Base-by-base conservation (phyloP, 2,888 invertebrate species). In the Pristionchus entomophagus region DNA sequence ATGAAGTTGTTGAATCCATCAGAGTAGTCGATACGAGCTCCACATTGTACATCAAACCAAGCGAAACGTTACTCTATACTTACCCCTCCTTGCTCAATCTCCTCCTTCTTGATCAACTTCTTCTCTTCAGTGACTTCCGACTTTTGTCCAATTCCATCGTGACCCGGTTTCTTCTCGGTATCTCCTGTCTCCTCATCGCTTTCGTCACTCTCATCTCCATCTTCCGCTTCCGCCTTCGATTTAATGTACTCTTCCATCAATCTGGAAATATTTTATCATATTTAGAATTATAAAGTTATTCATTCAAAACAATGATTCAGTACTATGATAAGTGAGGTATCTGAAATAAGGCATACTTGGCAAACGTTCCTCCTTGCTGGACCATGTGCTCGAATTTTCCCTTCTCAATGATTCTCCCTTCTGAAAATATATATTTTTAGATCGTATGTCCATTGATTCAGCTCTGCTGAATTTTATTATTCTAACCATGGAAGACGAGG, bases 381-480 rank as follows among this genome's bases (percentile, higher is more conserved):
- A 99, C 94, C 91, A 99, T 95, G 93, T 97, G 96, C 90, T 96
- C 96, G 94, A 98, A 99, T 3, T 96, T 96, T 82, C 99, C 99
- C 78, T 95, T 95, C 94, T 99, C 99, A 0, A 96, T 19, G 51
- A 80, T 80, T 32, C 10, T 41, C 0, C 78, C 99, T 92, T 96
- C 95, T 73, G 56, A 38, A 82, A 51, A 29, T 32, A 32, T 80
- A 80, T 19, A 17, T 6, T 80, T 51, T 32, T n/a, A n/a, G n/a
- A n/a, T n/a, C n/a, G n/a, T n/a, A n/a, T n/a, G n/a, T n/a, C n/a
- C n/a, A n/a, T n/a, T n/a, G n/a, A 32, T 14, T n/a, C 32, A 45
- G n/a, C 22, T n/a, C n/a, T 41, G 1, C 77, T 19, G 19, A 59
- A 8, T 59, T 26, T 12, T 14, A 29, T 14, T 12, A 14, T 0